phyloP scores from a whole-genome alignment of 2,888 invertebrate species.

The Cantharis nigra region DNA sequence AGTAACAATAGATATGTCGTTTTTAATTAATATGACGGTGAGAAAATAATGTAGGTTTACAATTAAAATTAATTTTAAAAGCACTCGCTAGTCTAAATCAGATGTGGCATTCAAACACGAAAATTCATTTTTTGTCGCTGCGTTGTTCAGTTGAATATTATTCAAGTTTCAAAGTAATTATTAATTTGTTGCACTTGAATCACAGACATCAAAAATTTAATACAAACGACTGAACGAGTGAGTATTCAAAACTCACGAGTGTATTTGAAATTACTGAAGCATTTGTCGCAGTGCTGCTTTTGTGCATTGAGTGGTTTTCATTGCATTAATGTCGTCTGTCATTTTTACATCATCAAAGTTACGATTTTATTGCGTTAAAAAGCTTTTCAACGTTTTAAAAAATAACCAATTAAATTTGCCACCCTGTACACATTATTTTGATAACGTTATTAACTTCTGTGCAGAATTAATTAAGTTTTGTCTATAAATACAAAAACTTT shows the following conservation, averaged over 20 bases:
- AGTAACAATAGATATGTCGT: no score
- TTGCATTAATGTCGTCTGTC: constrained; percentile 11
- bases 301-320: constrained; percentile 21
- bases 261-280: constrained; percentile 26
- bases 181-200: constrained; percentile 5
- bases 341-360: background rate
- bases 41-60: background rate
- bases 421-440: background rate
- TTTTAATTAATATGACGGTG: no score
- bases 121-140: background rate
- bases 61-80: background rate
- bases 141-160: background rate
- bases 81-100: background rate
- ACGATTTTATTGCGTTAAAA: background rate
- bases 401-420: background rate
- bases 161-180: background rate
- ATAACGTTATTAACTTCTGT: background rate
- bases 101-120: background rate
- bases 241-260: constrained; percentile 16
- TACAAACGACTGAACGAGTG: constrained; percentile 18
- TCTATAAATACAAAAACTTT: background rate
- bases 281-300: constrained; percentile 14
- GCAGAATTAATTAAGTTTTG: constrained; percentile 1
- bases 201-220: constrained; percentile 23
- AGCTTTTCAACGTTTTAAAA: background rate